Evolutionary conservation across 2,797 vertebrate genomes (phyloP).

Genomic region (Chrysocyon brachyurus): DNA sequence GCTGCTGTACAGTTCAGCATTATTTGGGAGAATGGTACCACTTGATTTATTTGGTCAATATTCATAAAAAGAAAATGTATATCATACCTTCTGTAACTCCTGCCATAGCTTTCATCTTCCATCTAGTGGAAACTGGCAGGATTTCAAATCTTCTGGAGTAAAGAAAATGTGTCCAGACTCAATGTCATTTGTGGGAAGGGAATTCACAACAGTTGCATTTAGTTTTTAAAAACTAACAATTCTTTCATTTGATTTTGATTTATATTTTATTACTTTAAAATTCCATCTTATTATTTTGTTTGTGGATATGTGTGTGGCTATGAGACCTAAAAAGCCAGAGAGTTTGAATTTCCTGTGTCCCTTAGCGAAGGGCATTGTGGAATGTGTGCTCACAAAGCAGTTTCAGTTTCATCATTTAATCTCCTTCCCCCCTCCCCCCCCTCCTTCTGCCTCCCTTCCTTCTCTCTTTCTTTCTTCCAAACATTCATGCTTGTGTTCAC

Average conservation of each 20-base stretch:
- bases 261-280: conserved; percentile 27
- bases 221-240: not conserved
- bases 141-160: not conserved
- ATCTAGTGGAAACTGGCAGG: not conserved
- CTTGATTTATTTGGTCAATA: conserved; percentile 41
- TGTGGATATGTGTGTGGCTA: not conserved
- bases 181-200: not conserved
- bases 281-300: not conserved
- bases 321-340: not conserved
- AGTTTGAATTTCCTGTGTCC: not conserved
- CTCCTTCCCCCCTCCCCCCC: not conserved
- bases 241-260: conserved; percentile 19
- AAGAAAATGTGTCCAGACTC: not conserved
- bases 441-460: rapidly evolving
- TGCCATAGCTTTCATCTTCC: not conserved
- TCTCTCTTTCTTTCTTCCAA: not conserved
- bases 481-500: not conserved
- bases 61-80: not conserved
- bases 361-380: not conserved
- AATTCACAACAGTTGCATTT: conserved; percentile 48
- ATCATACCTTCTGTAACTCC: not conserved
- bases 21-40: not conserved
- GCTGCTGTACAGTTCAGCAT: not conserved
- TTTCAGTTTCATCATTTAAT: not conserved
- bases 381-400: not conserved